Percentiles rank a stretch among this genome's conserved stretches.
Conservation (phyloP, 1,140 invertebrate species). For the Neodiprion virginianus region DNA sequence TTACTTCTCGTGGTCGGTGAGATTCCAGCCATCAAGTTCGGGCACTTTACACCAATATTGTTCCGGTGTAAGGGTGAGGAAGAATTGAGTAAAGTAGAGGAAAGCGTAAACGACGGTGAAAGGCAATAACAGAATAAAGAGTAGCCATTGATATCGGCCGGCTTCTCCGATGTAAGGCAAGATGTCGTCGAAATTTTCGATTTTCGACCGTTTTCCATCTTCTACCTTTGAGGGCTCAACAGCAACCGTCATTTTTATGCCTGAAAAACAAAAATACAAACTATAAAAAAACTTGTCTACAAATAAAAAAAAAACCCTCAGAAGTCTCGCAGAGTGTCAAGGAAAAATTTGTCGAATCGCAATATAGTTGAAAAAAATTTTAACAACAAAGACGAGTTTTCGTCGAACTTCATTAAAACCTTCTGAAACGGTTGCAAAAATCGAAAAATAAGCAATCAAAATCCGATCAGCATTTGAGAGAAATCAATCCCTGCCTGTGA, state of each 20-base stretch:
- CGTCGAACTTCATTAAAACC: no score
- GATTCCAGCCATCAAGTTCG: constrained; percentile 62
- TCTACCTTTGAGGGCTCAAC: not conserved
- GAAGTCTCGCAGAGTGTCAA: no score
- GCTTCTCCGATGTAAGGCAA: constrained; percentile 87
- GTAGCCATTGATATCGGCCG: constrained; percentile 85
- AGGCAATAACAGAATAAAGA: constrained; percentile 85
- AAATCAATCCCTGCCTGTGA: no score
- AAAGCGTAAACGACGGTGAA: constrained; percentile 73
- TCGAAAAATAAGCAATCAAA: no score
- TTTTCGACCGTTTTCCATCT: constrained; percentile 48
- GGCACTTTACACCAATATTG: constrained; percentile 75
- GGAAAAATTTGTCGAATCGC: no score
- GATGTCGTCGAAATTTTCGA: constrained; percentile 84
- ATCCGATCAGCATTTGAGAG: no score
- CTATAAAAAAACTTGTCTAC: no score
- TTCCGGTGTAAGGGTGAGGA: constrained; percentile 79
- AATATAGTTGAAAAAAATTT: no score
- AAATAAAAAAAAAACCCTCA: no score
- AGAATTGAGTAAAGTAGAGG: constrained; percentile 87
- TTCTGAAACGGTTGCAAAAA: no score
- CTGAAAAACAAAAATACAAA: not conserved
- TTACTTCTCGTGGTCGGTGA: constrained; percentile 57
- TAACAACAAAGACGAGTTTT: no score
- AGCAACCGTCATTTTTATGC: not conserved